A percentile compares a stretch with the other conserved stretches of the same genome.
Evolutionary conservation across 2,888 invertebrate species (phyloP).

Genomic region (Mystacides longicornis): DNA sequence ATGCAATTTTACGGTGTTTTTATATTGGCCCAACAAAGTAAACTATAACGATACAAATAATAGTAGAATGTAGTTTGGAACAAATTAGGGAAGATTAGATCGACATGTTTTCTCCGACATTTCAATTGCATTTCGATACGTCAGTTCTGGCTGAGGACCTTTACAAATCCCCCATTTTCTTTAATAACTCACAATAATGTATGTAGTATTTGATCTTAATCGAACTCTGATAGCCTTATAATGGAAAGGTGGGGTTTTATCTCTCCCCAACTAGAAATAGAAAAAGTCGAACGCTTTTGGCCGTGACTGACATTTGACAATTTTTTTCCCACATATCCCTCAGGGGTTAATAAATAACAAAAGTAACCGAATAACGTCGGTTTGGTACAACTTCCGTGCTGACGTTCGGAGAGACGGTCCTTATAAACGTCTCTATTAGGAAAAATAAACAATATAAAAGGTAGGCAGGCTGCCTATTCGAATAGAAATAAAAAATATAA

Average conservation of each 20-base stretch:
- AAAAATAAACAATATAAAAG: background rate
- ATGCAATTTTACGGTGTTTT: too few species aligned
- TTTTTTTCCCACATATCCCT: slow-evolving; percentile 25
- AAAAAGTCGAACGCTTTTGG: slow-evolving; percentile 12
- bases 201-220: slow-evolving; percentile 8
- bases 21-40: too few species aligned
- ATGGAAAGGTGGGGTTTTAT: slow-evolving; percentile 5
- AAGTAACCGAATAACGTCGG: slow-evolving; percentile 1
- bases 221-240: slow-evolving; percentile 18
- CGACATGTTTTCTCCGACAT: slow-evolving; percentile 2
- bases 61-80: too few species aligned
- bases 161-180: slow-evolving; percentile 6
- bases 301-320: slow-evolving; percentile 22
- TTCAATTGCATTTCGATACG: slow-evolving; percentile 10
- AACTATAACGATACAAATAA: too few species aligned
- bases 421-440: background rate
- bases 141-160: background rate
- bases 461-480: too few species aligned
- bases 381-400: too few species aligned
- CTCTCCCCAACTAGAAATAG: background rate
- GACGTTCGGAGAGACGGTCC: too few species aligned
- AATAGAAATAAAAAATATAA: background rate
- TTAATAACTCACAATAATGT: background rate
- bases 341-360: slow-evolving; percentile 4
- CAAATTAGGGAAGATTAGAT: background rate